phyloP scores from a whole-genome alignment of 2,113 vertebrate species.

The Cyanoderma ruficeps region DNA sequence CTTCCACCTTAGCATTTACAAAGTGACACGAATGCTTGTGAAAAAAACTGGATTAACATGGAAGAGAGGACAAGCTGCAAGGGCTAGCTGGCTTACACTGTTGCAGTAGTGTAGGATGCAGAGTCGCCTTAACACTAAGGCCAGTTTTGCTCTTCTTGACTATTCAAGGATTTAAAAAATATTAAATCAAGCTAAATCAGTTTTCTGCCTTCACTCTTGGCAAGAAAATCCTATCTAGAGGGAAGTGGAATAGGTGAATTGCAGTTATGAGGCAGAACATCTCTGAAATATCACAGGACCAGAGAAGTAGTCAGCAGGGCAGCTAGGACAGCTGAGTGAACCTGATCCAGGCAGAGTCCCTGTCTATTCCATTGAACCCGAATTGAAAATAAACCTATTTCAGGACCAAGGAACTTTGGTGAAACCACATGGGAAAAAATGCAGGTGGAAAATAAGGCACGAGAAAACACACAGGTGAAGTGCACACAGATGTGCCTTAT shows the following conservation, averaged over 20 bases:
- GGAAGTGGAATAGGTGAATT: neutral
- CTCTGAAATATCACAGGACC: neutral
- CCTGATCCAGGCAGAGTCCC: neutral
- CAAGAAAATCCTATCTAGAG: neutral
- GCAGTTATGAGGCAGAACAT: neutral
- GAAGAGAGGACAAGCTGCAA: neutral
- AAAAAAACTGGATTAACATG: neutral
- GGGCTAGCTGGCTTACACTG: neutral
- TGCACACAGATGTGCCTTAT: accelerated
- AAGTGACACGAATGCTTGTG: neutral
- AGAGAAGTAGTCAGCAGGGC: neutral
- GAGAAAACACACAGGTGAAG: neutral
- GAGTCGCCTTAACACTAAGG: neutral
- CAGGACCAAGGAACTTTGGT: neutral
- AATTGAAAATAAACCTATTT: neutral
- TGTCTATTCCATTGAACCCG: neutral
- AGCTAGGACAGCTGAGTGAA: neutral
- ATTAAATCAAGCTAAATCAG: neutral
- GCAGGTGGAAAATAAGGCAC: neutral
- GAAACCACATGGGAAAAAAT: neutral
- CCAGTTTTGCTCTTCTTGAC: neutral
- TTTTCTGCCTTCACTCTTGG: neutral
- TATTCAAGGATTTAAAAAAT: neutral
- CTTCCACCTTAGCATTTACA: neutral
- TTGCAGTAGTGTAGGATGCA: neutral